A percentile compares a stretch with the other conserved stretches of the same genome.
These are phyloP conservation scores for Phalacrocorax carbo DNA, from an alignment of 2,113 vertebrate species.

Conservation along the genomic window DNA sequence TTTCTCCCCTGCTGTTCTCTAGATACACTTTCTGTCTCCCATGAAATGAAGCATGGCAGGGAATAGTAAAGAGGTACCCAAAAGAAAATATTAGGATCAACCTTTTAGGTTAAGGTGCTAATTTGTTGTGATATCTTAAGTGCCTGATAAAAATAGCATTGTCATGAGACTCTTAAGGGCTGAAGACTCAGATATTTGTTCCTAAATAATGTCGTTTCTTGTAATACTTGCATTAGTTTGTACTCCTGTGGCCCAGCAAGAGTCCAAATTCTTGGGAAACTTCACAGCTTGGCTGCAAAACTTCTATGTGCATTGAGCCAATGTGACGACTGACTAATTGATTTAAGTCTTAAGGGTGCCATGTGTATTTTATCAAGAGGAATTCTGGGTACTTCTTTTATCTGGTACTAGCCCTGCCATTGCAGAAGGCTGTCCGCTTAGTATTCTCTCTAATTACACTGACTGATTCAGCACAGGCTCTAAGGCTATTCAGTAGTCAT, in stretches of 20 bases:
- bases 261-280: not conserved
- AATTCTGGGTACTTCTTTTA: not conserved
- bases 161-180: not conserved
- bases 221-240: not conserved
- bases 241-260: not conserved
- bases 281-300: not conserved
- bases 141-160: not conserved
- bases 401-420: not conserved
- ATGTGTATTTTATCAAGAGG: not conserved
- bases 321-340: not conserved
- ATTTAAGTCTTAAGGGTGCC: not conserved
- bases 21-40: not conserved
- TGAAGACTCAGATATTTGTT: not conserved
- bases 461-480: not conserved
- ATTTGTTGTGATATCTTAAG: not conserved
- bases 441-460: not conserved
- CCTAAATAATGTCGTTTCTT: not conserved
- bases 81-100: not conserved
- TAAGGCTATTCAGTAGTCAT: not conserved
- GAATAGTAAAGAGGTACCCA: not conserved
- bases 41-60: not conserved
- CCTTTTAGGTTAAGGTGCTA: not conserved
- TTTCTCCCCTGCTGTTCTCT: not conserved
- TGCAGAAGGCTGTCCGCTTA: not conserved
- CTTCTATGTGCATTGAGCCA: not conserved